Evolutionary conservation across 2,113 vertebrate species (phyloP).

Genomic region (Sinosuthora webbiana): DNA sequence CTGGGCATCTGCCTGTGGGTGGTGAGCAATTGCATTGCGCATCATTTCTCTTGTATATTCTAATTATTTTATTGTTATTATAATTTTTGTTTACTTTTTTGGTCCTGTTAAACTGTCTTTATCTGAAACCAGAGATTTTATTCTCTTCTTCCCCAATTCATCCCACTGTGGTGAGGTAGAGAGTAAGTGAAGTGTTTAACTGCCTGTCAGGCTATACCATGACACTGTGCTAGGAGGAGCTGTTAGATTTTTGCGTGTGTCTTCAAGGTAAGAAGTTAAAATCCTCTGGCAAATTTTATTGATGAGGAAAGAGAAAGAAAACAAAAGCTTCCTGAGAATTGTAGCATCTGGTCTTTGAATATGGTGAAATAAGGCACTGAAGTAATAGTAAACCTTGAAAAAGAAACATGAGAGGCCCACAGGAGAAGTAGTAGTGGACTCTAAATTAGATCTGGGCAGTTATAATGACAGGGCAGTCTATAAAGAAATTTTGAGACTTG

Average conservation of each 20-base stretch:
- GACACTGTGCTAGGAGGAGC: neutral
- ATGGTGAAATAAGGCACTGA: neutral
- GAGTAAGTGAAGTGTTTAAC: neutral
- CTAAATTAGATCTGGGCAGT: neutral
- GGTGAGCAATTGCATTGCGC: neutral
- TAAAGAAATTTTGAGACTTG: neutral
- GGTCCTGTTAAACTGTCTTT: neutral
- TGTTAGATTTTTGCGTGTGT: neutral
- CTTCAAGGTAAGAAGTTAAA: neutral
- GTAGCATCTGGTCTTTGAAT: neutral
- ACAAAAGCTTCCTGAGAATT: neutral
- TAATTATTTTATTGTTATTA: neutral
- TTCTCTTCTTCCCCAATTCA: rapidly evolving
- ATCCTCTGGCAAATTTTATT: neutral
- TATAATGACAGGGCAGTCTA: neutral
- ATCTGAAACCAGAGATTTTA: neutral
- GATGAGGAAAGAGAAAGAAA: neutral
- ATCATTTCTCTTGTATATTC: neutral
- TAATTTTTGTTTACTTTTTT: neutral
- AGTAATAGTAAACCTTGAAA: neutral
- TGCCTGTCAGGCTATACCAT: neutral
- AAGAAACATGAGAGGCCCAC: neutral
- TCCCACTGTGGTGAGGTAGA: neutral
- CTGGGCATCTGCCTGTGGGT: neutral
- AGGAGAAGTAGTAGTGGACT: neutral